These are phyloP conservation scores for Jacana jacana DNA, from an alignment of 2,113 vertebrate species.

Conservation along the genomic window DNA sequence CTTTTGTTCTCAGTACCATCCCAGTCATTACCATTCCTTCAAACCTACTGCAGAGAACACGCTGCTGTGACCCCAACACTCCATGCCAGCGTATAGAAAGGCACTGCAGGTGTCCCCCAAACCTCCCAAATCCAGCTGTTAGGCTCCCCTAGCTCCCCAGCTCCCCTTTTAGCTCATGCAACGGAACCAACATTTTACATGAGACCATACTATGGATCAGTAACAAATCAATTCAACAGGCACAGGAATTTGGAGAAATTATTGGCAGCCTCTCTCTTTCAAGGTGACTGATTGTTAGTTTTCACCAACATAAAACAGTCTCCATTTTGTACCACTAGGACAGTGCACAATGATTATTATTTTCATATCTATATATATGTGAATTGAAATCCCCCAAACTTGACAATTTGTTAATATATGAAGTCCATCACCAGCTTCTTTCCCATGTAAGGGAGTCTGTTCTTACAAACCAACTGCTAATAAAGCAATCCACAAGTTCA, in stretches of 20 bases:
- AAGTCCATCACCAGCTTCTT: not conserved
- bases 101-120: too few species aligned
- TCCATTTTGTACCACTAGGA: not conserved
- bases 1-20: not conserved
- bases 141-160: not conserved
- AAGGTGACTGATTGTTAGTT: not conserved
- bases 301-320: not conserved
- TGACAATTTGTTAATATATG: not conserved
- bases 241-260: not conserved
- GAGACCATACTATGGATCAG: not conserved
- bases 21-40: not conserved
- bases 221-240: not conserved
- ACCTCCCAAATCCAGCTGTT: too few species aligned
- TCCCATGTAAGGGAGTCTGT: not conserved
- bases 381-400: not conserved
- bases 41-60: not conserved
- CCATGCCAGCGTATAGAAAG: not conserved
- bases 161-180: not conserved
- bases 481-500: not conserved
- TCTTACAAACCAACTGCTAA: not conserved
- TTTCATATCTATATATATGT: not conserved
- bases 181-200: not conserved
- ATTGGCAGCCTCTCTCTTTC: not conserved
- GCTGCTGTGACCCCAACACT: not conserved
- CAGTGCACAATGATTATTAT: not conserved